Conservation (phyloP, 2,797 vertebrate genomes). For the Pipistrellus nathusii region DNA sequence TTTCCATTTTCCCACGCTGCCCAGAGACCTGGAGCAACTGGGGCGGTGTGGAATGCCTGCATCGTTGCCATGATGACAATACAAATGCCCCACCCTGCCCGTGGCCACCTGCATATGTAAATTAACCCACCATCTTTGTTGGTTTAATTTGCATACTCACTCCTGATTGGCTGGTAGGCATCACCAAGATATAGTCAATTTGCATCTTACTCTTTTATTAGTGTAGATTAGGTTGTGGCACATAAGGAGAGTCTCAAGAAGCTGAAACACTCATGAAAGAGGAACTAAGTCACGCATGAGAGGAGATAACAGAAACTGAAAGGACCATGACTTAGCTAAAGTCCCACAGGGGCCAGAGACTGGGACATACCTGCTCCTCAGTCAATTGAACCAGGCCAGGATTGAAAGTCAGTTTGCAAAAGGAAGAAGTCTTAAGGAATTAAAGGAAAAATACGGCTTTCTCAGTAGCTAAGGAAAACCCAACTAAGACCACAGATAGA, state of each 20-base stretch:
- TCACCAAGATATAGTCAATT: no score
- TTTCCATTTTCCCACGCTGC: no score
- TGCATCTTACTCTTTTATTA: no score
- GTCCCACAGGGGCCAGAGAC: neutral
- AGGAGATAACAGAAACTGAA: slow-evolving; percentile 49
- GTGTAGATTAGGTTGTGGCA: neutral
- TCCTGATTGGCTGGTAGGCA: neutral
- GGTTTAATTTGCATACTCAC: no score
- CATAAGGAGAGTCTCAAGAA: slow-evolving; percentile 44
- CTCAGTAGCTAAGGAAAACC: neutral
- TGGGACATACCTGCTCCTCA: slow-evolving; percentile 32
- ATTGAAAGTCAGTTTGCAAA: slow-evolving; percentile 39
- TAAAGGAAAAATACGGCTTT: slow-evolving; percentile 60
- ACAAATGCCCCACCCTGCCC: no score
- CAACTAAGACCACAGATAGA: neutral
- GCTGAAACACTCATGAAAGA: slow-evolving; percentile 52
- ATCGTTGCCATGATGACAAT: no score
- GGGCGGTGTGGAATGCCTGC: no score
- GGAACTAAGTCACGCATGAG: slow-evolving; percentile 61
- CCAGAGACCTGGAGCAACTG: no score
- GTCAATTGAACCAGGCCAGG: slow-evolving; percentile 2
- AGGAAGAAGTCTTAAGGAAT: slow-evolving; percentile 47
- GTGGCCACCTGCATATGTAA: no score
- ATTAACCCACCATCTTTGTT: no score
- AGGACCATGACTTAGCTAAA: slow-evolving; percentile 17